Base-by-base conservation (phyloP, 2,113 vertebrate species). In the Ancistrus triradiatus region DNA sequence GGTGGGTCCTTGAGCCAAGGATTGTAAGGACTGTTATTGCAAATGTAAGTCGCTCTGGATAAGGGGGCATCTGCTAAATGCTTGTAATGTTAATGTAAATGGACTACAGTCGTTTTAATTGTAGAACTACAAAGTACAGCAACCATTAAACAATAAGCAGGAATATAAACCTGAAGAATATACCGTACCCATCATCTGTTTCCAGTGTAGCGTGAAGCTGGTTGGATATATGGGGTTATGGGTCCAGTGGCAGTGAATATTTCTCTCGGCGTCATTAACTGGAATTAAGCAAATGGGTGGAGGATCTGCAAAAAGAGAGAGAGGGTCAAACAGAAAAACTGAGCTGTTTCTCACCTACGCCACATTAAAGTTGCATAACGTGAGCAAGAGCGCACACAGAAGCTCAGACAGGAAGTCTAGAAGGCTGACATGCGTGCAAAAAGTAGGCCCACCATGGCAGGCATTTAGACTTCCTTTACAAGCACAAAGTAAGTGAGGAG, bases 201-300 rank as follows among this genome's bases (percentile, higher is more conserved):
- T 0, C 86, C 84, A 88, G 69, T 82, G 53, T 25, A 89, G 71
- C 14, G 22, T 78, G 73, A 86, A 87, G 15, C 7, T 51, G 2
- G 64, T 59, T 33, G 56, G 37, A 18, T 14, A 38, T 24, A 47
- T 47, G 22, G 53, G 24, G 22, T 73, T 31, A 24, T 19, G 17
- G 18, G 17, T 74, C 66, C 81, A 89, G 27, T 9, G 27, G 43
- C 87, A 89, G 15, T 72, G 17, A 14, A 89, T 84, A 33, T 10
- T 7, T 2, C 1, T 17, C 0, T 53, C 31, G 2, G 13, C 14
- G 69, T 73, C 80, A 33, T 74, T 72, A 50, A 71, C 2, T 8
- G 56, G 82, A 28, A 2, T 2, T 35, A 75, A 74, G 3, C 67
- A 81, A 40, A 11, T n/a, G 40, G 43, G 49, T 53, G 74, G 77